Evolutionary conservation across 2,113 vertebrate species (phyloP).

Genomic region (Zootoca vivipara): DNA sequence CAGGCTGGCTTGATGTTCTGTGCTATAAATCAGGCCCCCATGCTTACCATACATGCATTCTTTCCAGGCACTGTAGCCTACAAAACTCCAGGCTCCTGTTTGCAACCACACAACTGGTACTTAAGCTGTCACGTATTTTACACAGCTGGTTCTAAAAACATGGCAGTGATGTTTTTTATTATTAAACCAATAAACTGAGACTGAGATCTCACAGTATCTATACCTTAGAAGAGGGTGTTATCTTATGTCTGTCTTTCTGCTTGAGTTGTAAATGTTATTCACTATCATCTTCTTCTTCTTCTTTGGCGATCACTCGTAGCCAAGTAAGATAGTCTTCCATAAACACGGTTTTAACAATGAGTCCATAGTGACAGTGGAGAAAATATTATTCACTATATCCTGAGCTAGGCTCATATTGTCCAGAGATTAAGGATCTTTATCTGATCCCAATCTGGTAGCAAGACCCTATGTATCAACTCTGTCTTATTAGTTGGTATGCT

Average conservation of each 20-base stretch:
- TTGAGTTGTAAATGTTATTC: background rate
- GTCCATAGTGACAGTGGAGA: background rate
- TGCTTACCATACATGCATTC: background rate
- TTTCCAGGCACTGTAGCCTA: background rate
- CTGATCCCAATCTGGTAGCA: background rate
- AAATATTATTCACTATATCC: too few relatives aligned
- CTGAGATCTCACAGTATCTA: background rate
- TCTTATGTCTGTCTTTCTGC: background rate
- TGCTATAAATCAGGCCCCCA: background rate
- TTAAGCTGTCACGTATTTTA: slow-evolving; percentile 1
- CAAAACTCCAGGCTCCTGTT: background rate
- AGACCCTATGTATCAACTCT: background rate
- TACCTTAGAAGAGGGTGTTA: background rate
- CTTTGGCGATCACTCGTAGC: background rate
- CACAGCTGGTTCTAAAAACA: background rate
- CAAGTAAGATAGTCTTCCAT: too few relatives aligned
- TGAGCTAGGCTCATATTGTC: background rate
- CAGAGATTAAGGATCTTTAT: background rate
- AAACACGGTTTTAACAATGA: too few relatives aligned
- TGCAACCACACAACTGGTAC: background rate
- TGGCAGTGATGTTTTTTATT: background rate
- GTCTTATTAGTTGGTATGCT: background rate
- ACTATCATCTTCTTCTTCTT: background rate
- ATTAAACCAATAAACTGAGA: background rate
- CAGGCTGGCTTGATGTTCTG: background rate